These are phyloP conservation scores for Sisyra nigra DNA, from an alignment of 2,888 invertebrate species.

Conservation along the genomic window DNA sequence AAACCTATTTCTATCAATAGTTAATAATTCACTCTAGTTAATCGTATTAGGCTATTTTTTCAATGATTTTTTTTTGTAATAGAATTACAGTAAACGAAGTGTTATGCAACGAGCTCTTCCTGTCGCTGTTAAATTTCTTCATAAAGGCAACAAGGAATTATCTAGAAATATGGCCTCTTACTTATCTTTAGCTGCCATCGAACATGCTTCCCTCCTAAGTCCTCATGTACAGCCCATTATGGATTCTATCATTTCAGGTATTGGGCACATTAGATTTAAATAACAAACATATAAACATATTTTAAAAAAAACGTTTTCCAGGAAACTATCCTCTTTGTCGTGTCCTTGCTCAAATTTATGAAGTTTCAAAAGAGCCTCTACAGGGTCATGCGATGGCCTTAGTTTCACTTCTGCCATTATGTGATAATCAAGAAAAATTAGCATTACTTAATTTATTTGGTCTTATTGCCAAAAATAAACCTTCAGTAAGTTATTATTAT, in stretches of 20 bases:
- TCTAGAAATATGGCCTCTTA: constrained; percentile 84
- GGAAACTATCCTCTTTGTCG: constrained; percentile 79
- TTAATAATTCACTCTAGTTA: no score
- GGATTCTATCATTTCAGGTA: constrained; percentile 76
- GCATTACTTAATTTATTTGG: constrained; percentile 70
- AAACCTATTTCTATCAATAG: no score
- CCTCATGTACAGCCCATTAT: constrained; percentile 81
- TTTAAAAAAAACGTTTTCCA: constrained; percentile 23
- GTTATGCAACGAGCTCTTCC: constrained; percentile 78
- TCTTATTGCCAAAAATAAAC: constrained; percentile 65
- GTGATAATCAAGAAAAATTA: constrained; percentile 73
- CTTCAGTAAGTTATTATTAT: constrained; percentile 37
- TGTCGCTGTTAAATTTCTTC: constrained; percentile 79
- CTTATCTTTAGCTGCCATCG: constrained; percentile 80
- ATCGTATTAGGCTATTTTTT: no score
- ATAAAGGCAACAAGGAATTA: constrained; percentile 78
- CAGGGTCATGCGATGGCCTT: constrained; percentile 72
- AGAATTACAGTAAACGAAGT: constrained; percentile 52
- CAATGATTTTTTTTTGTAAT: constrained; percentile 16
- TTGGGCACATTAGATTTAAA: background rate
- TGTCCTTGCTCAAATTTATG: constrained; percentile 80
- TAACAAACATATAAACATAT: background rate
- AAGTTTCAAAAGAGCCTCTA: constrained; percentile 72
- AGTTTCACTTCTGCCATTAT: constrained; percentile 62
- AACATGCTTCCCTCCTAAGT: constrained; percentile 72